Conservation (phyloP, 2,113 vertebrate species). For the Anguilla rostrata region DNA sequence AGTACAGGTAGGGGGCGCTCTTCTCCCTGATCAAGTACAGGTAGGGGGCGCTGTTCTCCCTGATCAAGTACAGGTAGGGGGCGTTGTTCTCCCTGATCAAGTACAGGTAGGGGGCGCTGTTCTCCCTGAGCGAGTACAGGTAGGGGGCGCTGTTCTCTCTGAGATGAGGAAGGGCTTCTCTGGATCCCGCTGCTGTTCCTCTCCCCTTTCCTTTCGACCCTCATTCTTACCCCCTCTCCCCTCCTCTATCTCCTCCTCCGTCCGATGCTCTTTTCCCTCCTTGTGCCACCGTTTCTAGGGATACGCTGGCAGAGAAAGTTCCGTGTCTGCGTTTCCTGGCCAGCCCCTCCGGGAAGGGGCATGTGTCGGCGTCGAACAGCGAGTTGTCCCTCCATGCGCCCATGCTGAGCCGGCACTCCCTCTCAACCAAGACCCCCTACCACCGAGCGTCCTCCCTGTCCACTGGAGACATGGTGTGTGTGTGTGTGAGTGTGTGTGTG, state of each 20-base stretch:
- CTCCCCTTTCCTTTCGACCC: too few relatives aligned
- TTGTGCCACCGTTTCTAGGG: conserved; percentile 56
- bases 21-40: conserved; percentile 75
- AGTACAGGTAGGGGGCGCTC: conserved; percentile 78
- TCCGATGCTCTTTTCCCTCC: background rate
- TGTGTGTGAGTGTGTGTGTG: conserved; percentile 42
- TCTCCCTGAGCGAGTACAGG: conserved; percentile 78
- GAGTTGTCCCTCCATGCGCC: conserved; percentile 69
- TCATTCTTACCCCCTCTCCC: background rate
- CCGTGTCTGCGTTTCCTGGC: conserved; percentile 78
- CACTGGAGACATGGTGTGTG: conserved; percentile 56
- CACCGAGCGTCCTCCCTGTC: conserved; percentile 61
- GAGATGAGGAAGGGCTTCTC: too few relatives aligned
- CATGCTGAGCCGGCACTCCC: conserved; percentile 58
- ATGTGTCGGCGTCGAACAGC: conserved; percentile 70
- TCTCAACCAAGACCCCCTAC: conserved; percentile 57
- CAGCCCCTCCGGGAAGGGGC: conserved; percentile 62
- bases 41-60: conserved; percentile 52
- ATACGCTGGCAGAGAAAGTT: conserved; percentile 81
- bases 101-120: conserved; percentile 75
- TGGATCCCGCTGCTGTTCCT: too few relatives aligned
- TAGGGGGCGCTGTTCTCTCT: conserved; percentile 41
- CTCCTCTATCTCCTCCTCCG: background rate
- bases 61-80: conserved; percentile 81
- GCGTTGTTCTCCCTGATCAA: conserved; percentile 49